Base-by-base conservation (phyloP, 1,140 invertebrate genomes). In the Glomeris maerens region DNA sequence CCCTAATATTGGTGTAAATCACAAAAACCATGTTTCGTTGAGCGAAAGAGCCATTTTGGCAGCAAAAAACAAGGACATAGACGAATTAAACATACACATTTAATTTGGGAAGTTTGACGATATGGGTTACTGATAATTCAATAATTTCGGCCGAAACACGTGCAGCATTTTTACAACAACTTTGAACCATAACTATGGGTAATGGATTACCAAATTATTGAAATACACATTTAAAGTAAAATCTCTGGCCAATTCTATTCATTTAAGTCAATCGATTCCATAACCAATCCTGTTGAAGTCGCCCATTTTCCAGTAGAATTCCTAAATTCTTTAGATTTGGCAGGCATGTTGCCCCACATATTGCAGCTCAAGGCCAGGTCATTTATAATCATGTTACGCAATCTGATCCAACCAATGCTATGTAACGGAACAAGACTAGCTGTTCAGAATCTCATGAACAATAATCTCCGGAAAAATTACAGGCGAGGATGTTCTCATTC, bases 401-500 rank as follows among this genome's bases (percentile, higher is more conserved):
- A 73, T 54, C 66, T 50, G 57, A 72, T 67, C 56, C 48, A 13
- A 50, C 48, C 48, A 50, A 23, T 20, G 31, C 48, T 50, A 23
- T 50, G 48, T 27, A 50, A 50, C 22, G 66, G 66, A 22, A 72
- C 69, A 49, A 45, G 47, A 20, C n/a, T 53, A 14, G 3, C 21
- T 25, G 22, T 50, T n/a, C n/a, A n/a, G n/a, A n/a, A n/a, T n/a
- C n/a, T n/a, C n/a, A n/a, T n/a, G n/a, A n/a, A 64, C 49, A 38
- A 67, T 74, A 49, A 45, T 71, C 23, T 66, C 50, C 49, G 65
- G 64, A 49, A 60, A 60, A 46, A 64, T 55, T 52, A 64, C 65
- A 67, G 70, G 66, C 47, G 59, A 73, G 62, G 48, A 62, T 51
- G 66, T 69, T 44, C 55, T 70, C 2, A 60, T 69, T 45, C 61